Evolutionary conservation across 2,113 vertebrate genomes (phyloP).

Genomic region (Paratilapia polleni): DNA sequence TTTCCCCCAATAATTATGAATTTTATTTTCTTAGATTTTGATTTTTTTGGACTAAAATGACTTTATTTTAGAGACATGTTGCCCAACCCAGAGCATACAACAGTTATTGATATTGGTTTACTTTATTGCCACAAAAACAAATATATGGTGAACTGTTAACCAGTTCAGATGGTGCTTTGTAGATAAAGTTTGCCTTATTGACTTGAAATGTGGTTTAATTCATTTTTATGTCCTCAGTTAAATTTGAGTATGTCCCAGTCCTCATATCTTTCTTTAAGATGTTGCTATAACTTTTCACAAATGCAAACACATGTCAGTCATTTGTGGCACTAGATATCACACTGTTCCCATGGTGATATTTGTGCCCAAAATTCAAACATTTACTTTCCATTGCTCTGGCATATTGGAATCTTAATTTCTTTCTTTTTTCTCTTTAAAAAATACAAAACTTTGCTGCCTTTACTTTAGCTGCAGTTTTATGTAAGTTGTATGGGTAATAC

Average conservation of each 20-base stretch:
- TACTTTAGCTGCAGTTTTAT: background rate
- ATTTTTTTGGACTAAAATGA: no score
- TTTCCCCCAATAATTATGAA: no score
- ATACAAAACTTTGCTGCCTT: background rate
- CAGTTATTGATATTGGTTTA: no score
- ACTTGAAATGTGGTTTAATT: background rate
- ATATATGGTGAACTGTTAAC: background rate
- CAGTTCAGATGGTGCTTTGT: background rate
- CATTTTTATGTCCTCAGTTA: background rate
- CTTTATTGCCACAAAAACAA: background rate
- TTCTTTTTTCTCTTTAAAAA: background rate
- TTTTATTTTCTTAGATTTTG: no score
- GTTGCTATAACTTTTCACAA: background rate
- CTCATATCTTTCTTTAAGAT: background rate
- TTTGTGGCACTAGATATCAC: background rate
- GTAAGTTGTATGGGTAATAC: background rate
- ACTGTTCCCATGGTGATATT: background rate
- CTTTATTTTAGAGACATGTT: no score
- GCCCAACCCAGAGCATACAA: no score
- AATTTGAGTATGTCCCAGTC: no score
- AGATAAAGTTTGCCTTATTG: background rate
- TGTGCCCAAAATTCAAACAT: background rate
- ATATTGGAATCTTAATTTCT: background rate
- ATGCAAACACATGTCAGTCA: background rate
- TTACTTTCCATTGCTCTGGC: background rate